Percentiles rank a stretch among this genome's conserved stretches.
Evolutionary conservation across 2,113 vertebrate species (phyloP).

Genomic region (Ptyas mucosa): DNA sequence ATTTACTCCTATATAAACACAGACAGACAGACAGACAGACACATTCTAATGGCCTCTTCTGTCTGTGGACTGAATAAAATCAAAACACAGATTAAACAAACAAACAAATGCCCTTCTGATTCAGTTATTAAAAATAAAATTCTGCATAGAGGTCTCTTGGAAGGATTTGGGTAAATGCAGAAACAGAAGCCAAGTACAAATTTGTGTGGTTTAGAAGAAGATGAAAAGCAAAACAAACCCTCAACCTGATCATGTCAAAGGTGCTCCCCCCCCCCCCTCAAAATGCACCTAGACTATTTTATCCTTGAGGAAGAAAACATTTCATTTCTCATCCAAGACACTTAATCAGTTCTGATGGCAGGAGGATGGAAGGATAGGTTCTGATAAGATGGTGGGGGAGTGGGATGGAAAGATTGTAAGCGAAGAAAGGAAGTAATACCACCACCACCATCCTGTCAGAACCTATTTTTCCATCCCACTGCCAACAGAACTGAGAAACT

Average conservation of each 20-base stretch:
- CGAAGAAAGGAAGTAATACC: background rate
- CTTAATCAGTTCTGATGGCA: background rate
- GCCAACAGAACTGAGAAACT: background rate
- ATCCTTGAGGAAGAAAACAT: background rate
- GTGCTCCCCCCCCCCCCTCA: background rate
- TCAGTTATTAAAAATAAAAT: slow-evolving; percentile 18
- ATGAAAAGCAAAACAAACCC: background rate
- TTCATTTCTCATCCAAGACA: background rate
- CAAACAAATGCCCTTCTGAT: background rate
- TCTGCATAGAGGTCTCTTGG: background rate
- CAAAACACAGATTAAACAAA: slow-evolving; percentile 19
- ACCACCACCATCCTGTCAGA: background rate
- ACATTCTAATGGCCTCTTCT: background rate
- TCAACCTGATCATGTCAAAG: slow-evolving; percentile 7
- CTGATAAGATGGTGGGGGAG: too few species aligned
- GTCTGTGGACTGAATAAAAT: background rate
- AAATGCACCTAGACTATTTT: background rate
- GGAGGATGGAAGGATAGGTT: background rate
- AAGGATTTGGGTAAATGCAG: background rate
- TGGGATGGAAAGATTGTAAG: background rate
- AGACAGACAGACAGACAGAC: background rate
- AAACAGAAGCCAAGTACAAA: slow-evolving; percentile 47
- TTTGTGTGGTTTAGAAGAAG: background rate
- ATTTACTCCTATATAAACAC: background rate
- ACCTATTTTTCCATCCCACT: background rate